These are phyloP conservation scores for Aegithalos caudatus DNA, from an alignment of 2,113 vertebrate genomes.

Conservation along the genomic window DNA sequence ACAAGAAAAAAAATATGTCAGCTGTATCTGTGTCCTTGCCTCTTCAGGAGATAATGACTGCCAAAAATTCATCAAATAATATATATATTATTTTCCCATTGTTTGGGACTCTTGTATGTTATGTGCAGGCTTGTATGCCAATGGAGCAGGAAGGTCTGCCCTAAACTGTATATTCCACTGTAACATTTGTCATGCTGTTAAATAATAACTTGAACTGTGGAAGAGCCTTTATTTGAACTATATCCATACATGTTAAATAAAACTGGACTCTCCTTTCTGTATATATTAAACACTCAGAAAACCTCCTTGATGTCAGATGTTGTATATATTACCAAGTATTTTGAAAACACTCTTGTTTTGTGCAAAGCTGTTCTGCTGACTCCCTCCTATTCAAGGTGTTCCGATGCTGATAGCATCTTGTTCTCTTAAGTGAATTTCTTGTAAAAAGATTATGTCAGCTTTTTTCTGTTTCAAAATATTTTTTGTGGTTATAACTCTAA, in stretches of 20 bases:
- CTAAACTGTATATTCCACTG: background rate
- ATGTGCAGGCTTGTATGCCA: rapidly evolving
- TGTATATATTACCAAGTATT: background rate
- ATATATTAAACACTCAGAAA: background rate
- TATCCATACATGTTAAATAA: background rate
- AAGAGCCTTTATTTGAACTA: background rate
- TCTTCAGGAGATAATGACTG: background rate
- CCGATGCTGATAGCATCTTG: conserved; percentile 43
- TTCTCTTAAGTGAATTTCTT: conserved; percentile 43
- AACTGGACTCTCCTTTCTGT: background rate
- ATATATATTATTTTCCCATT: rapidly evolving
- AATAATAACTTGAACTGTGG: background rate
- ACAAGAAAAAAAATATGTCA: background rate
- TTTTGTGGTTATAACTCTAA: conserved; percentile 31
- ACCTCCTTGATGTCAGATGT: background rate
- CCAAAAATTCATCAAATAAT: background rate
- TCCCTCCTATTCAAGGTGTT: conserved; percentile 5
- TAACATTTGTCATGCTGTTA: background rate
- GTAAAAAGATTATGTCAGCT: conserved; percentile 30
- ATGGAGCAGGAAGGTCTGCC: background rate
- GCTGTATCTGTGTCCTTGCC: background rate
- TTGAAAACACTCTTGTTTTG: background rate
- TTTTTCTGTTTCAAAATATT: conserved; percentile 24
- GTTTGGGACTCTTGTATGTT: background rate
- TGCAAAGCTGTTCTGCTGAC: conserved; percentile 32